A percentile compares a stretch with the other conserved stretches of the same genome.
These are phyloP conservation scores for Morpho achilles DNA, from an alignment of 2,888 invertebrate species.

Conservation along the genomic window DNA sequence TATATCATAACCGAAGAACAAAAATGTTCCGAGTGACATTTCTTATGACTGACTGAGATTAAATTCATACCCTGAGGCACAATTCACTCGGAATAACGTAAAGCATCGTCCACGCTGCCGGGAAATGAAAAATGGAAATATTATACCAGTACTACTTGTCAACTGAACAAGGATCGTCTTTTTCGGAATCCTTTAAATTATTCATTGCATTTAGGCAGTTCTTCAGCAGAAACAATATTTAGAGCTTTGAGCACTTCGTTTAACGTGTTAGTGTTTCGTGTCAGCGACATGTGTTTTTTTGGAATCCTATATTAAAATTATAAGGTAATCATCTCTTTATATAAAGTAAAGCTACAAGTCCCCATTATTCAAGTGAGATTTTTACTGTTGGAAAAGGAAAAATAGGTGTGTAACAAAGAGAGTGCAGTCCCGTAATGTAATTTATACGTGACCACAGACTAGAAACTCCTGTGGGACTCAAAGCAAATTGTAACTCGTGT, in stretches of 20 bases:
- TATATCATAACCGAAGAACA: constrained; percentile 5
- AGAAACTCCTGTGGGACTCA: constrained; percentile 1
- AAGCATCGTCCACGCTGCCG: constrained; percentile 63
- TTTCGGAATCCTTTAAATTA: constrained; percentile 33
- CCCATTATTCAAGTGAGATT: not conserved
- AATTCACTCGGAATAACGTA: constrained; percentile 60
- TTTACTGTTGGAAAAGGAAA: not conserved
- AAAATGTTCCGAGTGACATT: constrained; percentile 49
- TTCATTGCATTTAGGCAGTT: constrained; percentile 27
- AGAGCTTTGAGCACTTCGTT: too few species aligned
- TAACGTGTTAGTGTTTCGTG: too few species aligned
- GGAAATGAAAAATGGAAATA: constrained; percentile 68
- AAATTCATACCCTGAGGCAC: constrained; percentile 75
- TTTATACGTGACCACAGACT: constrained; percentile 3
- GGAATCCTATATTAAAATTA: too few species aligned
- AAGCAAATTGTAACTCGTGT: constrained; percentile 1
- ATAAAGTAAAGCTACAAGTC: too few species aligned
- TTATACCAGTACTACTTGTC: constrained; percentile 65
- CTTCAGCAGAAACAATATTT: constrained; percentile 7
- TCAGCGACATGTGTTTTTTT: too few species aligned
- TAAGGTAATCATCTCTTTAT: too few species aligned
- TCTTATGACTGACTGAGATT: constrained; percentile 73
- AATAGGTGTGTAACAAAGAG: not conserved
- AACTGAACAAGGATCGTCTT: constrained; percentile 50
- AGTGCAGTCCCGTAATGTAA: constrained; percentile 5